Evolutionary conservation across 2,113 vertebrate species (phyloP), one percentile per base, ranked within the genome.

Genomic region (Passer montanus): DNA sequence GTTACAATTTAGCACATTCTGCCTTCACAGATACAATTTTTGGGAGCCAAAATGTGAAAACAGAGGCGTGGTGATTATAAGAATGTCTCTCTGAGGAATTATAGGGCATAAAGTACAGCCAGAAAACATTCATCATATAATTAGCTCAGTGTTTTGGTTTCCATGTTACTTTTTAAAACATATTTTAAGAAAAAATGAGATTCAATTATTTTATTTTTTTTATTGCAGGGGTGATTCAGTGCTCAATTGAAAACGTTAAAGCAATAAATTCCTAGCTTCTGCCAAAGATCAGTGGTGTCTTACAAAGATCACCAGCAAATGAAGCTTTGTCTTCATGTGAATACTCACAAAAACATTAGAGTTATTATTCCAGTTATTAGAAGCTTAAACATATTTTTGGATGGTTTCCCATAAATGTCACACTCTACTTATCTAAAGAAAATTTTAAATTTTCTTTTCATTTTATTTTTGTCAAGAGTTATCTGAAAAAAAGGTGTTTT

Each of bases 61-160:
- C 27, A 91, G 92, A 95, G 89, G 85, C 87, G 76, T 87, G 47
- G 52, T 91, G 93, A 87, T 92, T 52, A 59, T 78, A 86, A 96
- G 83, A 94, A 84, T 64, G 27, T 39, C 80, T 92, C 94, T 89
- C 76, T 73, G 67, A 87, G 73, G 87, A 58, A 94, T 81, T 93
- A 59, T n/a, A 63, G 92, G 41, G 31, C 66, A 88, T 33, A 93
- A 96, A 83, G 50, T 75, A 59, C 74, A 91, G 85, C 95, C 93
- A 96, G 94, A 75, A 97, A 93, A 17, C 46, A 73, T 95, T 74
- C 20, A 92, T 97, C 72, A 64, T 74, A 23, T 62, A 92, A 96
- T 97, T 96, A 89, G 88, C 44, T 95, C 89, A 94, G 22, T 67
- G 33, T 49, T 96, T 84, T 80, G 17, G 37, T 73, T 92, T 93